Base-by-base conservation (phyloP, 2,888 invertebrate genomes). In the Bedellia somnulentella region DNA sequence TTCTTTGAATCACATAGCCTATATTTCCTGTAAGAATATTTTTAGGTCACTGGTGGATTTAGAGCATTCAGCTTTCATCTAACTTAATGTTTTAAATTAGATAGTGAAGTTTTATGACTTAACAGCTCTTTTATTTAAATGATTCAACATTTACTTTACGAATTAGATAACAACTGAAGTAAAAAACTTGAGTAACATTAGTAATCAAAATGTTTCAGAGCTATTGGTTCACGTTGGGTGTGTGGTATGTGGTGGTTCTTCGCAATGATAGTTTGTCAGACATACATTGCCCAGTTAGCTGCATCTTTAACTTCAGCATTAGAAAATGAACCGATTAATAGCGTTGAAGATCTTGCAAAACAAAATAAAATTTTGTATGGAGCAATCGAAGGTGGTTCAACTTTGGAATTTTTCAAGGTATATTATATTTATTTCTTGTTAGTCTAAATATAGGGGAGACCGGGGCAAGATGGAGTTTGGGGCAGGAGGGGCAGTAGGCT, bases 171-270 rank as follows among this genome's bases (percentile, higher is more conserved):
- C n/a, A n/a, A n/a, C n/a, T n/a, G n/a, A n/a, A n/a, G n/a, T n/a
- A n/a, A n/a, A n/a, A n/a, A n/a, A n/a, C n/a, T n/a, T n/a, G n/a
- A n/a, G n/a, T n/a, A n/a, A n/a, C n/a, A n/a, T n/a, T n/a, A n/a
- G n/a, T n/a, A n/a, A n/a, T n/a, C n/a, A n/a, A n/a, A n/a, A n/a
- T 9, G 9, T 18, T 49, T 13, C 37, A 92, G 94, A 60, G 93
- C 93, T 3, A 81, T 91, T 18, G 93, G 93, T 1, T 93, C 93
- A 0, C 79, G 95, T 23, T 85, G 93, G 76, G 87, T 93, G 0
- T 91, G 90, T 9, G 87, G 86, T 2, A 88, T 91, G 83, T 90
- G 90, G 93, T 93, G 93, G 93, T 93, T 93, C 63, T 94, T 93
- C 58, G 90, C 91, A 0, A 79, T 94, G 34, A 93, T 93, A 52